phyloP scores from a whole-genome alignment of 2,113 vertebrate species.

The Alethe diademata region DNA sequence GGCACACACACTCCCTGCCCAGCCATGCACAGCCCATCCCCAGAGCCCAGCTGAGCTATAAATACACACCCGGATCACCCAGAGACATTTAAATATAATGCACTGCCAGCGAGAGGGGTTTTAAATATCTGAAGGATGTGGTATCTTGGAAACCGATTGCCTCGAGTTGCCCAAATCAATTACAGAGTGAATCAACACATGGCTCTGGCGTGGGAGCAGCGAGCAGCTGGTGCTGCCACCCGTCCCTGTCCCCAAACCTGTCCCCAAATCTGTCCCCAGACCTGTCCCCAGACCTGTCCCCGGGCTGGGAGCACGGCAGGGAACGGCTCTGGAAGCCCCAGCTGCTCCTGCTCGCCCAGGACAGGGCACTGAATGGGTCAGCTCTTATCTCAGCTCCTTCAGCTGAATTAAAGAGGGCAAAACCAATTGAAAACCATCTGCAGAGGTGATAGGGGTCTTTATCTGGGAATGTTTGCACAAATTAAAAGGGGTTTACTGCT shows the following conservation, averaged over 20 bases:
- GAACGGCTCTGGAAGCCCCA: neutral
- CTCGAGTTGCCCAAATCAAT: constrained; percentile 66
- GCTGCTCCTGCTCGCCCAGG: neutral
- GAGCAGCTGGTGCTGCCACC: neutral
- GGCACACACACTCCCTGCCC: neutral
- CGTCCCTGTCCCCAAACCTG: neutral
- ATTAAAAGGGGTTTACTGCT: neutral
- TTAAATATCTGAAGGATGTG: constrained; percentile 61
- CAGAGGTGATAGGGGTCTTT: neutral
- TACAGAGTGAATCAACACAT: constrained; percentile 63
- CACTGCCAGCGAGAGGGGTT: neutral
- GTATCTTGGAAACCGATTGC: constrained; percentile 66
- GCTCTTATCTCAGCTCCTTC: neutral
- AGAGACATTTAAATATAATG: constrained; percentile 23
- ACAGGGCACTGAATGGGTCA: neutral
- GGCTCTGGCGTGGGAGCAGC: constrained; percentile 32
- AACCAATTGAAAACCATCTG: neutral
- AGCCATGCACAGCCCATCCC: neutral
- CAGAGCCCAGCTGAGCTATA: neutral
- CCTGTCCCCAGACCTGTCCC: neutral
- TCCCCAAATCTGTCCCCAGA: neutral
- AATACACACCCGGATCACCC: neutral
- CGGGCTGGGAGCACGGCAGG: neutral
- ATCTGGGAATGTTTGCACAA: neutral
- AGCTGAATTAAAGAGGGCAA: neutral